Evolutionary conservation across 1,140 invertebrate genomes (phyloP).

Genomic region (Chironomus striatipennis): DNA sequence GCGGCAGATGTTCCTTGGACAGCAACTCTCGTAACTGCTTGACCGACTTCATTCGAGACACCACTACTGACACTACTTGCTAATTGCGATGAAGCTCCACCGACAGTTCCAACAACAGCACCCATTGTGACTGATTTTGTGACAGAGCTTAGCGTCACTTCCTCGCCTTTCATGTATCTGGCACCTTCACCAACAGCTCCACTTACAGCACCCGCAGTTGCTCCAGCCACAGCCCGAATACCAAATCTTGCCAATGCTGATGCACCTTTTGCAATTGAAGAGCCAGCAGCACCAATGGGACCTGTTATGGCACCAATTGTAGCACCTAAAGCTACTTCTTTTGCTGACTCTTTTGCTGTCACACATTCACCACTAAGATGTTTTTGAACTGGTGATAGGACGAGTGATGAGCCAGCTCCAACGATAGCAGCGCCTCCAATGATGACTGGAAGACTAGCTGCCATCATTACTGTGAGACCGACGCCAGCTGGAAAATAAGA

Average conservation of each 20-base stretch:
- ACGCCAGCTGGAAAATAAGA: not conserved
- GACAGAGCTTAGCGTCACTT: not conserved
- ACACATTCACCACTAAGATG: not conserved
- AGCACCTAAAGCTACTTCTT: not conserved
- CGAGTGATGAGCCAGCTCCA: not conserved
- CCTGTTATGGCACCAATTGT: not conserved
- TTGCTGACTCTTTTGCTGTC: not conserved
- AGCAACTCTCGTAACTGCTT: not conserved
- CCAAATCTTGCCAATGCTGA: not conserved
- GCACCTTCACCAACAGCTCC: not conserved
- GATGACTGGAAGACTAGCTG: not conserved
- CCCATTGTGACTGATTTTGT: not conserved
- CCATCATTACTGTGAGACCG: not conserved
- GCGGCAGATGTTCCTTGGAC: not conserved
- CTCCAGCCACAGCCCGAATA: not conserved
- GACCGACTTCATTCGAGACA: not conserved
- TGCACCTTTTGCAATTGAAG: not conserved
- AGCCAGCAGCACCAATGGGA: not conserved
- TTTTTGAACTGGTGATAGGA: not conserved
- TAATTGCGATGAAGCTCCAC: not conserved
- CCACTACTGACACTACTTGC: not conserved
- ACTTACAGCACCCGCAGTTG: not conserved
- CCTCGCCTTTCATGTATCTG: not conserved
- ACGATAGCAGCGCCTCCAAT: not conserved
- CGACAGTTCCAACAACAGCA: not conserved